Conservation (phyloP, 2,797 vertebrate species). For the Acanthis flammea region DNA sequence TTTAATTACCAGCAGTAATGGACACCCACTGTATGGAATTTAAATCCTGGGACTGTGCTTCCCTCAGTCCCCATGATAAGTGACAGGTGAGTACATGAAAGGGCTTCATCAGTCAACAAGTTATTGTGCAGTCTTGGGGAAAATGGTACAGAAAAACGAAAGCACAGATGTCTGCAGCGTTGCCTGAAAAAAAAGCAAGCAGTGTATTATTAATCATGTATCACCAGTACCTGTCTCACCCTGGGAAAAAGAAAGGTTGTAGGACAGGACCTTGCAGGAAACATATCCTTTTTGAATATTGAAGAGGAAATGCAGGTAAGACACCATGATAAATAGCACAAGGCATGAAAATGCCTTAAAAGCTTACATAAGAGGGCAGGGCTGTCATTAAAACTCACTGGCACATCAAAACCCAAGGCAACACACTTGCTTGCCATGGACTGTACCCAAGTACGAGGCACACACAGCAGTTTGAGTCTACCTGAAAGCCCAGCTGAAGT, state of each 20-base stretch:
- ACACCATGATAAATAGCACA: not conserved
- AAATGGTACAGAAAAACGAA: not conserved
- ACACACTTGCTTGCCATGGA: rapidly evolving
- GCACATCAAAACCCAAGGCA: not conserved
- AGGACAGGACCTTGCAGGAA: not conserved
- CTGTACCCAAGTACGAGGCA: not conserved
- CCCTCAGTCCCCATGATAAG: not conserved
- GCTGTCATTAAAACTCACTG: not conserved
- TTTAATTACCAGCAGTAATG: not conserved
- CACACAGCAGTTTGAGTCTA: not conserved
- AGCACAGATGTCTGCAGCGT: not conserved
- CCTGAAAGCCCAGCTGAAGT: not conserved
- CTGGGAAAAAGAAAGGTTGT: not conserved
- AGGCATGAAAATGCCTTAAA: not conserved
- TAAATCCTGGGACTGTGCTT: not conserved
- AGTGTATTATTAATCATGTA: not conserved
- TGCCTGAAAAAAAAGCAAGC: not conserved
- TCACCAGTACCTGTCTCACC: not conserved
- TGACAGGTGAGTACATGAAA: not conserved
- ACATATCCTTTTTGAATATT: not conserved
- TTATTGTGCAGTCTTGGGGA: not conserved
- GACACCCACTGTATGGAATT: rapidly evolving
- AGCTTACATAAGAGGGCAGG: not conserved
- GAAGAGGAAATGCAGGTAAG: not conserved
- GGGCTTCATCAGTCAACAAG: not conserved